Conservation (phyloP, 2,113 vertebrate genomes). For the Cyprinodon tularosa region DNA sequence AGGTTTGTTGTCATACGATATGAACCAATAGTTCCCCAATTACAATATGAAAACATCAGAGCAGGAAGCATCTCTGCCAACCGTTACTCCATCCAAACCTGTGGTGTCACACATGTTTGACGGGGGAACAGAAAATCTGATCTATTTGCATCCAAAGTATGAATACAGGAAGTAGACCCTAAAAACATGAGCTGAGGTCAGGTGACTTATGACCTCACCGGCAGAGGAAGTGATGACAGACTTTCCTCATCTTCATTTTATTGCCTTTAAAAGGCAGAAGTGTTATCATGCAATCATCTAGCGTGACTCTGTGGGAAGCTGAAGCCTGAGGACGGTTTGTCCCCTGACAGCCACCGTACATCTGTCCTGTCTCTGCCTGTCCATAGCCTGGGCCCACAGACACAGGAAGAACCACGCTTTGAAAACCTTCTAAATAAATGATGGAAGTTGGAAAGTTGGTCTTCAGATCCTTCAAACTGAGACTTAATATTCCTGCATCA, state of each 20-base stretch:
- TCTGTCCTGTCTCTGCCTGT: too few species aligned
- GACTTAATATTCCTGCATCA: too few species aligned
- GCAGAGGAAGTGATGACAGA: neutral
- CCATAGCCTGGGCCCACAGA: too few species aligned
- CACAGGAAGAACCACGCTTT: neutral
- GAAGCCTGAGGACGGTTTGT: neutral
- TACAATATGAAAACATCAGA: neutral
- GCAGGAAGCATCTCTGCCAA: too few species aligned
- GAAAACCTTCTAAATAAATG: neutral
- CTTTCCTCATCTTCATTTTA: neutral
- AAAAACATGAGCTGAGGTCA: conserved; percentile 5
- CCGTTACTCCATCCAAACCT: neutral
- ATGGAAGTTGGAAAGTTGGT: too few species aligned
- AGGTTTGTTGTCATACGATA: neutral
- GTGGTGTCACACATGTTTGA: conserved; percentile 2
- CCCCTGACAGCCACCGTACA: neutral
- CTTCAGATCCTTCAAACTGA: too few species aligned
- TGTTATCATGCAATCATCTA: neutral
- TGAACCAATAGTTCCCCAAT: too few species aligned
- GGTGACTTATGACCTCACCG: neutral
- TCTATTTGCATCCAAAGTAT: neutral
- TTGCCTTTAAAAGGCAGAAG: neutral
- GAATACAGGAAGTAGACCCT: neutral
- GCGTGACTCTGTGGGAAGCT: neutral
- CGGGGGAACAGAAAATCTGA: neutral